Evolutionary conservation across 2,797 vertebrate species (phyloP), one percentile per base, ranked within the genome.

Genomic region (Tachyglossus aculeatus): DNA sequence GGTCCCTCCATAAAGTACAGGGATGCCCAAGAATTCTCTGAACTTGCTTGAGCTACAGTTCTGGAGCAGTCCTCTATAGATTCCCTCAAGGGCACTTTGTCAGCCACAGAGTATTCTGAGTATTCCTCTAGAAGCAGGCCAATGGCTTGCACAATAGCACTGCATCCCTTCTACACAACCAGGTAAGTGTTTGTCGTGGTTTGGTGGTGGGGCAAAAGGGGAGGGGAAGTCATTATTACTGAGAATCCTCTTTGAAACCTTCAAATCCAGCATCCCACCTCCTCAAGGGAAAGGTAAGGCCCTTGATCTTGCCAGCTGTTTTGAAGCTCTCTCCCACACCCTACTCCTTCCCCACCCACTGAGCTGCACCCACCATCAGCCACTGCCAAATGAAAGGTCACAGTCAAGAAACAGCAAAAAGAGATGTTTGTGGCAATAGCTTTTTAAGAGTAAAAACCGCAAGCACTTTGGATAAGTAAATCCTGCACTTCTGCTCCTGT

Each of bases 121-220:
- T 1, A 69, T 58, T 65, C 62, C 3, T 74, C 15, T 77, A 36
- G 52, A 68, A 74, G 9, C 33, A 67, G 50, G 67, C 53, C 56
- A 62, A 40, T 61, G 5, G 6, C 13, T n/a, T n/a, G n/a, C n/a
- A n/a, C n/a, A n/a, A 29, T 13, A 38, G 27, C 13, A 66, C 11
- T 21, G 31, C 40, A 52, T 56, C 19, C 55, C 16, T 7, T n/a
- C 4, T 5, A 2, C 32, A 3, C 56, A n/a, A 48, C 43, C 25
- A 34, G 14, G 36, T 40, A 70, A 60, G 39, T 37, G 8, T n/a
- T 34, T 48, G 63, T n/a, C n/a, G n/a, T n/a, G n/a, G n/a, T n/a
- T n/a, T n/a, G n/a, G n/a, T n/a, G n/a, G n/a, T n/a, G n/a, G n/a
- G n/a, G n/a, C n/a, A n/a, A n/a, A n/a, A n/a, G n/a, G n/a, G n/a